Conservation (phyloP, 2,888 invertebrate species). For the Stramonita haemastoma region DNA sequence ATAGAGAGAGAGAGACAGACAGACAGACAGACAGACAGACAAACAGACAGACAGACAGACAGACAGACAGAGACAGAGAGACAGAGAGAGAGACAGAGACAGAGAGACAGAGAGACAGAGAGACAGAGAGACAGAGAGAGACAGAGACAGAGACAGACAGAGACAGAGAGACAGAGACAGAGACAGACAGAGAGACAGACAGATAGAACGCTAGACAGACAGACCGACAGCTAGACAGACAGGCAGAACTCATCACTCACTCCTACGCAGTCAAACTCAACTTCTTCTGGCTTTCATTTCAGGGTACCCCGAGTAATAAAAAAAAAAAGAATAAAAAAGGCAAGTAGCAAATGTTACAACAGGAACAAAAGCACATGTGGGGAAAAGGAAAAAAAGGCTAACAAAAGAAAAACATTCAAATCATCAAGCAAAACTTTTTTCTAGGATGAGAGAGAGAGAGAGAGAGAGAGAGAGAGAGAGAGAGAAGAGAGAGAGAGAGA, state of each 20-base stretch:
- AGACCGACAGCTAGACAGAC: background rate
- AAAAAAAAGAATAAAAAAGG: background rate
- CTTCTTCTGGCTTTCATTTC: background rate
- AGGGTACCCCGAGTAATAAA: background rate
- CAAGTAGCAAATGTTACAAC: background rate
- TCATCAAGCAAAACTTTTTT: too few relatives aligned
- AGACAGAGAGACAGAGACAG: constrained; percentile 37
- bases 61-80: background rate
- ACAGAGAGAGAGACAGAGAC: background rate
- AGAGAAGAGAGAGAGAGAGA: too few relatives aligned
- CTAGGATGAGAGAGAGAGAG: too few relatives aligned
- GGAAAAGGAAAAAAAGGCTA: background rate
- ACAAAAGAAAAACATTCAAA: background rate
- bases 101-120: background rate
- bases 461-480: too few relatives aligned
- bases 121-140: constrained; percentile 8
- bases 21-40: constrained; percentile 26
- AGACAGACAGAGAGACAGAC: constrained; percentile 35
- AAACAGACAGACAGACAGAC: too few relatives aligned
- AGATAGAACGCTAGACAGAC: background rate
- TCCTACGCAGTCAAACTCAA: background rate
- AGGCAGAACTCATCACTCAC: background rate
- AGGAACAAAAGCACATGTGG: too few relatives aligned
- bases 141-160: constrained; percentile 14
- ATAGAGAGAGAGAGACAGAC: constrained; percentile 7